Evolutionary conservation across 2,797 vertebrate genomes (phyloP), one percentile per base, ranked within the genome.

Genomic region (Myripristis murdjan): DNA sequence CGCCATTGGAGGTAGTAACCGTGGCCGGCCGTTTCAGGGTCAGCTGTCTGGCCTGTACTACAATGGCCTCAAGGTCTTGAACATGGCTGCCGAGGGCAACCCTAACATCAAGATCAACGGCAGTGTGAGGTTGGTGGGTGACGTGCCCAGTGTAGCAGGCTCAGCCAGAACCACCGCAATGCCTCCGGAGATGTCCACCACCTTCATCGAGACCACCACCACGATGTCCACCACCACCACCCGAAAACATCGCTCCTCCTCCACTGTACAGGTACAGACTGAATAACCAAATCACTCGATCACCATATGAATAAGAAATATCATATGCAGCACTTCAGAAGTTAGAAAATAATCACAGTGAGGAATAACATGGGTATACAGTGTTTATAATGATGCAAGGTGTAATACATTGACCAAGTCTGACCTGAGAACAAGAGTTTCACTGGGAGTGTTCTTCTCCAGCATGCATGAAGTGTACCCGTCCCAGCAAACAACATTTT

Each of bases 31-130:
- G 28, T 99, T 98, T 90, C 98, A 99, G 95, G 98, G 98, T 61
- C 98, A 99, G 73, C 95, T 99, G 47, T 98, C 98, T 35, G 98
- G 98, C 72, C 96, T 99, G 67, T 99, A 99, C 93, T 99, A 99
- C 89, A 98, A 99, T 64, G 97, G 97, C 72, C 95, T 99, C 26
- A 99, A 99, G 89, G 97, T 99, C 82, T 92, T 99, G 85, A 97
- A 97, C 87, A 98, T 99, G 97, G 98, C 97, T 0, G 97, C 96
- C 1, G 97, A 99, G 88, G 96, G 95, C 78, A 98, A 97, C 91
- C 91, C 94, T 48, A 97, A 99, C 91, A 95, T 99, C 90, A 96
- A 93, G 90, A 97, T 98, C 78, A 99, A 98, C 44, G 98, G 98
- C 84, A 99, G 97, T 4, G 98, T 99, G 77, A 95, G 97, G 44